A percentile compares a stretch with the other conserved stretches of the same genome.
Evolutionary conservation across 2,888 invertebrate genomes (phyloP).

Genomic region (Encarsia formosa): DNA sequence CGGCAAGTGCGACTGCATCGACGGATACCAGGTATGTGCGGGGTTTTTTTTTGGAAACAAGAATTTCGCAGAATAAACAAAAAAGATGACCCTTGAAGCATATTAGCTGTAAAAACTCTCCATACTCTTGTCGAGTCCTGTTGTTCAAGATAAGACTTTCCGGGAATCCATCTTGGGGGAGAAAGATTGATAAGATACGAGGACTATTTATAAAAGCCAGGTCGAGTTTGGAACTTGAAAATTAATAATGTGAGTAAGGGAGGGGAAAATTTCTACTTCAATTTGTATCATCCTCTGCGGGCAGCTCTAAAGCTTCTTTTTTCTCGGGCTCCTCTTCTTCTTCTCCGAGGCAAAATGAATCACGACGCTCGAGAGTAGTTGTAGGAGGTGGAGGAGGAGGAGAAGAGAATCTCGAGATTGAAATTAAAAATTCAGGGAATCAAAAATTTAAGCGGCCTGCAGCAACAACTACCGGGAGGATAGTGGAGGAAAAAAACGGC

Average conservation of each 20-base stretch:
- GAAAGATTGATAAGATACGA: too few species aligned
- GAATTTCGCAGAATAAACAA: too few species aligned
- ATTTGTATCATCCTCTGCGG: conserved; percentile 19
- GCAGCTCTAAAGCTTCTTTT: neutral
- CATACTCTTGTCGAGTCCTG: too few species aligned
- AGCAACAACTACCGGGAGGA: neutral
- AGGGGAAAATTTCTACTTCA: conserved; percentile 13
- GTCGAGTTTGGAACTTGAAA: conserved; percentile 9
- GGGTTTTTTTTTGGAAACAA: too few species aligned
- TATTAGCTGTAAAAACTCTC: too few species aligned
- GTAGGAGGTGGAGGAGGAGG: too few species aligned
- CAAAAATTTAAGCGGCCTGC: conserved; percentile 22
- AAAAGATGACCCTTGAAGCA: too few species aligned
- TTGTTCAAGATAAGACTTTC: too few species aligned
- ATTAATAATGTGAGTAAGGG: conserved; percentile 21
- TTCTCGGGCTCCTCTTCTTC: neutral
- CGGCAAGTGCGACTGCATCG: conserved; percentile 90
- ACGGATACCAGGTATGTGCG: conserved; percentile 72
- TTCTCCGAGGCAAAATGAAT: conserved; percentile 12
- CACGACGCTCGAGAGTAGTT: conserved; percentile 14
- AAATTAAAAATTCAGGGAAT: conserved; percentile 28
- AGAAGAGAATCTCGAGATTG: conserved; percentile 28
- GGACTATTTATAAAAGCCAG: conserved; percentile 13
- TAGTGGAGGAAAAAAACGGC: neutral
- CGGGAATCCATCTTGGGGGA: too few species aligned